These are phyloP conservation scores for Limnephilus auricula DNA, from an alignment of 2,888 invertebrate species.

Conservation along the genomic window DNA sequence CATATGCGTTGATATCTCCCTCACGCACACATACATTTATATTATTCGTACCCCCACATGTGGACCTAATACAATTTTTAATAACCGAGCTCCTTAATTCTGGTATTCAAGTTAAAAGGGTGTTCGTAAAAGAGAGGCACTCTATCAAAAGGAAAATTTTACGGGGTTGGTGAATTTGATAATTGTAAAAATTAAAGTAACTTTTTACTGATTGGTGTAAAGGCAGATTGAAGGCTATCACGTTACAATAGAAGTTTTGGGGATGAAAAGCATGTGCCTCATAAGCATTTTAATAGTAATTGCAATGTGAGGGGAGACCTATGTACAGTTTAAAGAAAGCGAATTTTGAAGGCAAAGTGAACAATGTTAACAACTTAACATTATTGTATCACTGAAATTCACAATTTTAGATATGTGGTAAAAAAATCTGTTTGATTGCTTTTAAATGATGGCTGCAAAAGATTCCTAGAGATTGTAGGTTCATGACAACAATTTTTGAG, in stretches of 20 bases:
- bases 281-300: not conserved
- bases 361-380: not conserved
- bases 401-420: no score
- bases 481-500: not conserved
- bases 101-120: no score
- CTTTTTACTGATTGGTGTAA: not conserved
- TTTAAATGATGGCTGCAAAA: not conserved
- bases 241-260: not conserved
- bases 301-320: not conserved
- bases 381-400: not conserved
- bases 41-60: constrained; percentile 16
- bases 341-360: not conserved
- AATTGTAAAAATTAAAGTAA: not conserved
- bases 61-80: constrained; percentile 52
- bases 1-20: constrained; percentile 44
- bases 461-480: not conserved
- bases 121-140: not conserved
- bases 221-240: not conserved
- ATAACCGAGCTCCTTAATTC: constrained; percentile 52
- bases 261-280: constrained; percentile 2
- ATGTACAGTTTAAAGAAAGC: not conserved
- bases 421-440: not conserved
- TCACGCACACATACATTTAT: constrained; percentile 21
- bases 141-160: not conserved
- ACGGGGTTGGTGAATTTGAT: not conserved